Evolutionary conservation across 92 coral and sea anemone genomes (phyloP), one percentile per base, ranked within the genome.

Genomic region (Parazoanthus darwini): DNA sequence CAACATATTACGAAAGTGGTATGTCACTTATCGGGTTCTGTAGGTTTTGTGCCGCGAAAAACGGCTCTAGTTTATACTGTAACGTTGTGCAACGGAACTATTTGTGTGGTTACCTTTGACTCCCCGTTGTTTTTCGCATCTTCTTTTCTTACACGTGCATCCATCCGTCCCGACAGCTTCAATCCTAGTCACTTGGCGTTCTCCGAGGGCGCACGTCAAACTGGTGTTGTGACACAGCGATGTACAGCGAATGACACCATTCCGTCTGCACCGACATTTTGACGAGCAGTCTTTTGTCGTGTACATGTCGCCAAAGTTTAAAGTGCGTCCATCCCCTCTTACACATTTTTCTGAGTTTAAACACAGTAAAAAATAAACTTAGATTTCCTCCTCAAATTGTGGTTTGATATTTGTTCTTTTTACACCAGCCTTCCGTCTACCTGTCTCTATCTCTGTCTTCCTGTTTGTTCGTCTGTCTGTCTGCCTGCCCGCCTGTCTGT

Each of bases 211-310:
- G 68, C 98, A 95, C 0, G 48, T 77, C 11, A 86, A 74, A 76
- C 51, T 83, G 58, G 82, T 37, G 20, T 56, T 67, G 74, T 89
- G 91, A 88, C 98, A 95, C 78, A 93, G 77, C 42, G 96, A 92
- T 39, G 88, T 36, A 58, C 98, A 95, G 38, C 90, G 90, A 33
- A 86, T 58, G 48, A 77, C 43, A 4, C 96, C 96, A 87, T 90
- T 95, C 73, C 92, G 84, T 75, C 90, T 88, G 81, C 98, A 95
- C 15, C 93, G 92, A 82, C 98, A 95, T 85, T 90, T 95, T 78
- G 88, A 92, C 86, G 23, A 88, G 86, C 98, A 95, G 89, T 92
- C 89, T 58, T 84, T 68, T 36, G 98, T 92, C 33, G 92, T 92
- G 73, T 93, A 95, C 22, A 89, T 63, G 39, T 92, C 90, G 38